Evolutionary conservation across 1,140 invertebrate genomes (phyloP).

Genomic region (Eumeta japonica): DNA sequence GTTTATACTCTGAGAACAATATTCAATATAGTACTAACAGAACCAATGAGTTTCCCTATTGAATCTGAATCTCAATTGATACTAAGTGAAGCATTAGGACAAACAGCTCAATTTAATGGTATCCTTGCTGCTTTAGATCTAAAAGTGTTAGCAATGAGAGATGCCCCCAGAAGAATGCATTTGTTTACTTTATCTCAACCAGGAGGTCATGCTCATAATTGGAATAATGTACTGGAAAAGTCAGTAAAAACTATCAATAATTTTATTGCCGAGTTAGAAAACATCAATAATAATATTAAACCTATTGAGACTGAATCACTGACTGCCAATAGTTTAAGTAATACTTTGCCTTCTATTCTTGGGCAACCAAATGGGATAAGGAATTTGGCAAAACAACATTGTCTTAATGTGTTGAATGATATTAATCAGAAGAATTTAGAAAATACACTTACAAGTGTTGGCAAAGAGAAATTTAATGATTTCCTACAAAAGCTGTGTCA

Average conservation of each 20-base stretch:
- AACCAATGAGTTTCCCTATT: conserved; percentile 64
- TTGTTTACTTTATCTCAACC: conserved; percentile 74
- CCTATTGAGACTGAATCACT: conserved; percentile 23
- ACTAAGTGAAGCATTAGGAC: conserved; percentile 58
- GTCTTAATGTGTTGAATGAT: conserved; percentile 9
- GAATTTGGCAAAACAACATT: conserved; percentile 38
- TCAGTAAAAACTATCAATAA: conserved; percentile 61
- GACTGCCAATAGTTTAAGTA: conserved; percentile 16
- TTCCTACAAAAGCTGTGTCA: conserved; percentile 44
- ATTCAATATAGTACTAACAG: conserved; percentile 68
- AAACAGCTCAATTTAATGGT: conserved; percentile 65
- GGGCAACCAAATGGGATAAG: conserved; percentile 31
- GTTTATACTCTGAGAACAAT: conserved; percentile 68
- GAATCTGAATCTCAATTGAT: conserved; percentile 38
- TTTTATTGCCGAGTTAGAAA: conserved; percentile 63
- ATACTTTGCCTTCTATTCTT: conserved; percentile 15
- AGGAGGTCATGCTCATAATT: conserved; percentile 76
- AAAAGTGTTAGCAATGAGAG: conserved; percentile 61
- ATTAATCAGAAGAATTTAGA: conserved; percentile 32
- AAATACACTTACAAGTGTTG: conserved; percentile 35
- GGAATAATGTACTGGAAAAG: conserved; percentile 68
- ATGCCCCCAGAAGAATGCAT: conserved; percentile 55
- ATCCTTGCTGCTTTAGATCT: conserved; percentile 72
- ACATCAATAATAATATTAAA: conserved; percentile 50
- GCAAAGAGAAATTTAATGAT: conserved; percentile 36